Evolutionary conservation across 2,888 invertebrate genomes (phyloP), one percentile per base, ranked within the genome.

Genomic region (Dusona sp.): DNA sequence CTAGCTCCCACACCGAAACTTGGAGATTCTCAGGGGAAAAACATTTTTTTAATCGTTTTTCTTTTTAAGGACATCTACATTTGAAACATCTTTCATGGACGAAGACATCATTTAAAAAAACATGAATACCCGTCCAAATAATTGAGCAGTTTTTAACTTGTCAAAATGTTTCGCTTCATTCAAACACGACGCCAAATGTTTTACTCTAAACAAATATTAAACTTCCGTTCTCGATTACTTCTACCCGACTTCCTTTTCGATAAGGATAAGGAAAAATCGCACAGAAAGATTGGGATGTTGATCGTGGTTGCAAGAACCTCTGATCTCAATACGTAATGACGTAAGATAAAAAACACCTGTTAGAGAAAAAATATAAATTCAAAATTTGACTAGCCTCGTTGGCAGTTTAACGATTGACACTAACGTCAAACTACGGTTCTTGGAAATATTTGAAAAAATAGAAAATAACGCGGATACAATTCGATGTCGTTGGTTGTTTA

Each of bases 1-100:
- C 54, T 11, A 38, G 11, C 38, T 70, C 42, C 57, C 45, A n/a
- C 68, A 45, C 29, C 25, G 9, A 68, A 70, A 57, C 7, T 45
- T 70, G 57, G n/a, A 79, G 79, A 67, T 19, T 48, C 48, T 77
- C 22, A 45, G 48, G 19, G 33, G 16, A 57, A 29, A 61, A 64
- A 33, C n/a, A 65, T 36, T n/a, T 45, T 22, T 72, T 72, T 8
- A 16, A n/a, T 51, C 4, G 13, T 25, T 33, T 9, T 19, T n/a
- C 0, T 29, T 19, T 13, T 33, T n/a, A 42, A 70, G 38, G 8
- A 74, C 57, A 25, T 38, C 29, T 33, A n/a, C 19, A n/a, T 33
- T 36, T 4, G 11, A 48, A 16, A 45, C 29, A 25, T 68, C 22
- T 22, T 70, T 48, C 68, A 11, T 16, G 25, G 25, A 57, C 57